Evolutionary conservation across 2,888 invertebrate genomes (phyloP).

Genomic region (Conistra vaccinii): DNA sequence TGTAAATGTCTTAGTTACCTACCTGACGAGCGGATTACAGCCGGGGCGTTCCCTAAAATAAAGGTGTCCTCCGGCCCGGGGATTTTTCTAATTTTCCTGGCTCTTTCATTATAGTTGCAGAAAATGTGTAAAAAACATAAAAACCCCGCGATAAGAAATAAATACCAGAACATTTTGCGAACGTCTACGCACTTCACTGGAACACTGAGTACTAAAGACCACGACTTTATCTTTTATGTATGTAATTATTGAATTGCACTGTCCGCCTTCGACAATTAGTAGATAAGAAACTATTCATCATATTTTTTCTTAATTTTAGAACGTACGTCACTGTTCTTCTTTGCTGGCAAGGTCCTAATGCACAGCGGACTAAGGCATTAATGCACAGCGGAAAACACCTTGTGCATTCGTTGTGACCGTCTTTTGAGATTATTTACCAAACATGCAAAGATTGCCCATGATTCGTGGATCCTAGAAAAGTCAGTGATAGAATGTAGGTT

Average conservation of each 20-base stretch:
- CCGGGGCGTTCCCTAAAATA: constrained; percentile 72
- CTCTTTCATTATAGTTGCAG: constrained; percentile 72
- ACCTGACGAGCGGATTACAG: constrained; percentile 70
- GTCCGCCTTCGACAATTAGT: too few species aligned
- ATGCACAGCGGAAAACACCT: not conserved
- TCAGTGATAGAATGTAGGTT: not conserved
- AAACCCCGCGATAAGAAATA: constrained; percentile 59
- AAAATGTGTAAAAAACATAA: constrained; percentile 70
- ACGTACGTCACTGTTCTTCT: not conserved
- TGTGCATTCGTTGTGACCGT: not conserved
- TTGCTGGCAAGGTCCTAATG: not conserved
- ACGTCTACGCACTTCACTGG: constrained; percentile 21
- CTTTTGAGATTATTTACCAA: not conserved
- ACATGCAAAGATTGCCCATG: not conserved
- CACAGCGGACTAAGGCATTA: not conserved
- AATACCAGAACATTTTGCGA: constrained; percentile 67
- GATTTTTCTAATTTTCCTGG: constrained; percentile 70
- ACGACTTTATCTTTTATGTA: constrained; percentile 7
- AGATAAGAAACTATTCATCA: too few species aligned
- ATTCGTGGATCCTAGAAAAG: not conserved
- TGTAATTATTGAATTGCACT: not conserved
- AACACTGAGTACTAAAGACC: constrained; percentile 30
- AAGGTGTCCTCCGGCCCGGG: constrained; percentile 73
- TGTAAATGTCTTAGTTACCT: constrained; percentile 8
- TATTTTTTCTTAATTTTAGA: too few species aligned